Evolutionary conservation across 2,113 vertebrate genomes (phyloP).

Genomic region (Lamprologus tigripictilis): DNA sequence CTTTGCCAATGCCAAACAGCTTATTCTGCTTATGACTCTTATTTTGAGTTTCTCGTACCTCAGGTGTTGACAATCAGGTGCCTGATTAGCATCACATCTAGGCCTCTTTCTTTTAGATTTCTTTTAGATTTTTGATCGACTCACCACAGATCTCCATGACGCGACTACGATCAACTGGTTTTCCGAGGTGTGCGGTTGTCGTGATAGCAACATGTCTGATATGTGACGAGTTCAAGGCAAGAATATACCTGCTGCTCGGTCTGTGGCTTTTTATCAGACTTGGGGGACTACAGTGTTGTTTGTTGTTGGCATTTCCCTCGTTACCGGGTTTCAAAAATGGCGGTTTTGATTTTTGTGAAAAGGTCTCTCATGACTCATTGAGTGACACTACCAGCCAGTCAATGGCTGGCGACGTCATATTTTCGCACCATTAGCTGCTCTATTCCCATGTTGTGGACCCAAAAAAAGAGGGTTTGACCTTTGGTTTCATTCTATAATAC

Average conservation of each 20-base stretch:
- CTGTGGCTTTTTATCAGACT: neutral
- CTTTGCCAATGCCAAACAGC: neutral
- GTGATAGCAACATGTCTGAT: fast-evolving
- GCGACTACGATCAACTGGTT: neutral
- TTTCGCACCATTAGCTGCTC: neutral
- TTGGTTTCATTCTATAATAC: neutral
- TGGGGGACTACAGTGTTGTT: neutral
- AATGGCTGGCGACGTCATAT: neutral
- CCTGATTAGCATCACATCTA: neutral
- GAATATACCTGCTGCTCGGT: neutral
- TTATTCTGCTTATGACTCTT: neutral
- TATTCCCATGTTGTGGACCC: neutral
- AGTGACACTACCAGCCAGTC: neutral
- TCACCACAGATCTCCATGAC: neutral
- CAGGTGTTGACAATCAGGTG: neutral
- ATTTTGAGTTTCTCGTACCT: neutral
- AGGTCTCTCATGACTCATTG: neutral
- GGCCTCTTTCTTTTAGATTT: neutral
- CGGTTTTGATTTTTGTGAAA: neutral
- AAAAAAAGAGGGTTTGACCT: neutral
- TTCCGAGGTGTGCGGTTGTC: neutral
- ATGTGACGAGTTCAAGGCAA: neutral
- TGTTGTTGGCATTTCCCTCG: neutral
- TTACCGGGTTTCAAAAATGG: neutral
- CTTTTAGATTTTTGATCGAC: neutral